Evolutionary conservation across 1,140 invertebrate genomes (phyloP), one percentile per base, ranked within the genome.

Genomic region (Temnothorax curvispinosus): DNA sequence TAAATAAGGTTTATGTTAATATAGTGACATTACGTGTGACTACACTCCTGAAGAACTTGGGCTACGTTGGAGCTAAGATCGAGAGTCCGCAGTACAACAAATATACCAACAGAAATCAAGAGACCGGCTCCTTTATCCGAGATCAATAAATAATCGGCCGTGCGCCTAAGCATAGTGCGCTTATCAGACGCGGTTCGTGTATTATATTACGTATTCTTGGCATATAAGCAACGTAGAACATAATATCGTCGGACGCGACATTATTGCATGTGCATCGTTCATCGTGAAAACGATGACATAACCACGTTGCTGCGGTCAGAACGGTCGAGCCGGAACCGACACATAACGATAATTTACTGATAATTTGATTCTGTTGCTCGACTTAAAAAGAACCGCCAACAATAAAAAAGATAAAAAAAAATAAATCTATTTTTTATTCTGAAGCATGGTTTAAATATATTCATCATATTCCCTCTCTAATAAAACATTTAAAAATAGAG

Each of bases 231-330:
- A 62, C 38, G 6, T 18, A 18, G 18, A 56, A 69, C 54, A 35
- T 47, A 50, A 47, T 50, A 47, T 41, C 38, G 38, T 18, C 35
- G 11, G 13, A 44, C 3, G 11, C 35, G 50, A 13, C 35, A 47
- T 62, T 67, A 50, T 52, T 78, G 78, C 78, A 67, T 44, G 47
- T 87, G 85, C 54, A 52, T 47, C 38, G 41, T 69, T 60, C 76
- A 62, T 82, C 65, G 85, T 21, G 44, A 76, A 87, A 85, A 87
- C 86, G 69, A 75, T 87, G 80, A 87, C 69, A 87, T 87, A 87
- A 87, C 86, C 56, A 47, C 54, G 85, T 72, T 75, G 67, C 56
- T 60, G 85, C n/a, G 65, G 75, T 81, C 44, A 27, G 52, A 86
- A 71, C 65, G 65, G 41, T 47, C 50, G 27, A 41, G 38, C 67